Evolutionary conservation across 1,140 invertebrate genomes (phyloP), one percentile per base, ranked within the genome.

Genomic region (Trachelipus rathkii): DNA sequence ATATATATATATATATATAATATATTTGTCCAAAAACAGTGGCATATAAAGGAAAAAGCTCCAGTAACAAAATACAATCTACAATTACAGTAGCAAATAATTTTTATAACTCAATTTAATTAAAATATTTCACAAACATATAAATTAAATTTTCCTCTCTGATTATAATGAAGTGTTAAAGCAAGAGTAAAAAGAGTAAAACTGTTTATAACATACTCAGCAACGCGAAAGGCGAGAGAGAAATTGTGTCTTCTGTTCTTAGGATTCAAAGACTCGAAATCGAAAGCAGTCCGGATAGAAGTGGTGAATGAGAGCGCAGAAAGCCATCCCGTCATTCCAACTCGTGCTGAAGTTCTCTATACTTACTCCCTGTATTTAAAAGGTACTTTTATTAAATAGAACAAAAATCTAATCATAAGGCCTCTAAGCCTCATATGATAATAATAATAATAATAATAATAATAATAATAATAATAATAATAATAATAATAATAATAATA

Each of bases 131-230:
- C 33, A 33, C 6, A 33, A 33, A 33, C 33, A 33, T 3, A 33
- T 33, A 6, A 33, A 33, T 1, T 3, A 33, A 33, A 33, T 33
- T 33, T 33, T 33, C 33, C 1, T 33, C 1, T 33, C 6, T 33
- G 33, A 33, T 3, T 33, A 3, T 33, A 33, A 33, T 33, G 33
- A 33, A 33, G 6, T 33, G n/a, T n/a, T n/a, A n/a, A n/a, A n/a
- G n/a, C n/a, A n/a, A n/a, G n/a, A n/a, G n/a, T n/a, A n/a, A n/a
- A n/a, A n/a, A n/a, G n/a, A n/a, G n/a, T n/a, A n/a, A n/a, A n/a
- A n/a, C n/a, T n/a, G n/a, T n/a, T n/a, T n/a, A n/a, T n/a, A n/a
- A 33, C 93, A 93, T 89, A 99, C 96, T 98, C 95, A 82, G 96
- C 96, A 84, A 94, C 91, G 87, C 89, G 91, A 89, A 99, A 99